phyloP scores from a whole-genome alignment of 2,888 invertebrate genomes.

The Epinotia bilunana region DNA sequence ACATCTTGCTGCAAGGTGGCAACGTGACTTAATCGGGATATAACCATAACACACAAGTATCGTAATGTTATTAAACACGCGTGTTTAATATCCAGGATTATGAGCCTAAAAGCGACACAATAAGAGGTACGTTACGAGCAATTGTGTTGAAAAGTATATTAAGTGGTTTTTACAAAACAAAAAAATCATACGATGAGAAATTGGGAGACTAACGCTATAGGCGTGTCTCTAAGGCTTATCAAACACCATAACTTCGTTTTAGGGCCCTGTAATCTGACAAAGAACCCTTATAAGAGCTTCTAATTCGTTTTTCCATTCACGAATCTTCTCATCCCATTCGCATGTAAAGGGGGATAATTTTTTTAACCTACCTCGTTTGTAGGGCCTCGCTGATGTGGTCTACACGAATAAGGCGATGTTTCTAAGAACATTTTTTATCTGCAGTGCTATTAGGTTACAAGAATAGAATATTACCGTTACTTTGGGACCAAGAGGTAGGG shows the following conservation, averaged over 20 bases:
- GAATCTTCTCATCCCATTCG: slow-evolving; percentile 12
- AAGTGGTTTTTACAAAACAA: too few relatives aligned
- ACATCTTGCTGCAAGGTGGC: too few relatives aligned
- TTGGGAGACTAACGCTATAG: too few relatives aligned
- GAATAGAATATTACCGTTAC: neutral
- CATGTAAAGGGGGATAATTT: slow-evolving; percentile 18
- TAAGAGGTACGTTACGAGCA: too few relatives aligned
- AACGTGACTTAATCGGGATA: too few relatives aligned
- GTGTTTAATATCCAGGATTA: too few relatives aligned
- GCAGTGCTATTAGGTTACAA: neutral
- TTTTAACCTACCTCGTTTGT: slow-evolving; percentile 1
- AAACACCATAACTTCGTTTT: neutral
- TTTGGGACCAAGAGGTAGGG: neutral
- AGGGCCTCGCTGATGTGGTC: neutral
- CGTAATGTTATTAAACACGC: too few relatives aligned
- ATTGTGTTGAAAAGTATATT: too few relatives aligned
- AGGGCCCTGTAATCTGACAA: slow-evolving; percentile 14
- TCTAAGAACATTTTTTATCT: neutral
- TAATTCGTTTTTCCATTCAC: slow-evolving; percentile 15
- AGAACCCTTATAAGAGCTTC: slow-evolving; percentile 2
- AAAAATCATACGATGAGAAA: too few relatives aligned
- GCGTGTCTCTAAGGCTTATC: neutral
- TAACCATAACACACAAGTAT: too few relatives aligned
- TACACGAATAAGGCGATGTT: slow-evolving; percentile 8
- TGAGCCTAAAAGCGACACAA: too few relatives aligned